Evolutionary conservation across 2,888 invertebrate genomes (phyloP), one percentile per base, ranked within the genome.

Genomic region (Prosapia bicincta): DNA sequence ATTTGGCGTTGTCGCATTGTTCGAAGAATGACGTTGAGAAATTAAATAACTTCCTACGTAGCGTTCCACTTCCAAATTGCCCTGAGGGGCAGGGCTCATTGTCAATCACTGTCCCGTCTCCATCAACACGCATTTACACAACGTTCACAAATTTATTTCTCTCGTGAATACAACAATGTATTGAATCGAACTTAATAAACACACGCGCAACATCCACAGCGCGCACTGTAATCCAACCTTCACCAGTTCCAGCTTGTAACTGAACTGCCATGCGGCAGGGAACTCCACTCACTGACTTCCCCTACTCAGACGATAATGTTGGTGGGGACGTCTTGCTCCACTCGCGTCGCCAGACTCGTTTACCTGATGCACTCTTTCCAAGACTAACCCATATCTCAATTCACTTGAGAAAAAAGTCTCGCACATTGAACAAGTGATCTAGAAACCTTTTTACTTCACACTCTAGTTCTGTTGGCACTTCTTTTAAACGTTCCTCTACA

Each of bases 71-170:
- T 78, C 75, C 79, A 89, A 84, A 81, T 86, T 85, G 81, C 88
- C 88, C 83, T 86, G 86, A 81, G 88, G 87, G 85, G 91, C 91
- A 86, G 92, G 92, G 89, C 92, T 92, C 92, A 92, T 93, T 86
- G 79, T 79, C 78, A 78, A 54, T 54, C 54, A 54, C 54, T 54
- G 54, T 54, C 54, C 78, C 54, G 69, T 54, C 74, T 68, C 69
- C 79, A 78, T 74, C 77, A 80, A 79, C 80, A 80, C 82, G 81
- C 82, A 70, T 38, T 25, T 70, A 32, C 28, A 69, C 30, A 20
- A 10, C 69, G 28, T 30, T 30, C 69, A 28, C 20, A 54, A 54
- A 54, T 20, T 54, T 20, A 5, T 54, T 20, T 54, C 20, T 9
- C 3, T 54, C 3, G n/a, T 54, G 5, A 20, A 54, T 15, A 38